These are phyloP conservation scores for Halictus ligatus DNA, from an alignment of 2,888 invertebrate species.

Conservation along the genomic window DNA sequence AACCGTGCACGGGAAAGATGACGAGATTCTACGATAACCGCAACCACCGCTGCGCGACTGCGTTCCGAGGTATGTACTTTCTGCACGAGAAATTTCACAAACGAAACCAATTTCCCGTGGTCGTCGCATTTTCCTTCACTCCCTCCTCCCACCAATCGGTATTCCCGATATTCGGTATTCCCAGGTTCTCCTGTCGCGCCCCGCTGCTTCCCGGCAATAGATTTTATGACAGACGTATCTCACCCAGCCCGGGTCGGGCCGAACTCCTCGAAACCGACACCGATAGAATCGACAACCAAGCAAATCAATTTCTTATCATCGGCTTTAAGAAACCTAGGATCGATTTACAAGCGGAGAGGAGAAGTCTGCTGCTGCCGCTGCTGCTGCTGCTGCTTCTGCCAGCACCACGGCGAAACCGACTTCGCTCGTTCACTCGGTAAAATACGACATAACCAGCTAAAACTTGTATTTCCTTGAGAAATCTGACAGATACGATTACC, in stretches of 20 bases:
- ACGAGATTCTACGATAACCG: constrained; percentile 21
- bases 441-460: not conserved
- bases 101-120: constrained; percentile 72
- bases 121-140: constrained; percentile 33
- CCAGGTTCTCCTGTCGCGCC: constrained; percentile 27
- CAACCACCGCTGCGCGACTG: constrained; percentile 6
- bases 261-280: constrained; percentile 30
- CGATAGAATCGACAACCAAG: constrained; percentile 38
- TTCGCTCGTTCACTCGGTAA: not conserved
- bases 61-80: constrained; percentile 42
- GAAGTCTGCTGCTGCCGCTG: not conserved
- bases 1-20: constrained; percentile 10
- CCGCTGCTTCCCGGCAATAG: constrained; percentile 30
- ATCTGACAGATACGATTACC: not conserved
- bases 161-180: constrained; percentile 51
- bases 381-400: not conserved
- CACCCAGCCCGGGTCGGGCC: constrained; percentile 23
- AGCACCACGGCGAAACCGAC: not conserved
- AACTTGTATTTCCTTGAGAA: no score
- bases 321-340: not conserved
- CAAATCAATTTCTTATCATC: constrained; percentile 10
- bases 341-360: not conserved
- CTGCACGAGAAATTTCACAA: constrained; percentile 70
- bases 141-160: constrained; percentile 26
- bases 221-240: constrained; percentile 59